Conservation (phyloP, 2,888 invertebrate genomes). For the Amphipyra berbera region DNA sequence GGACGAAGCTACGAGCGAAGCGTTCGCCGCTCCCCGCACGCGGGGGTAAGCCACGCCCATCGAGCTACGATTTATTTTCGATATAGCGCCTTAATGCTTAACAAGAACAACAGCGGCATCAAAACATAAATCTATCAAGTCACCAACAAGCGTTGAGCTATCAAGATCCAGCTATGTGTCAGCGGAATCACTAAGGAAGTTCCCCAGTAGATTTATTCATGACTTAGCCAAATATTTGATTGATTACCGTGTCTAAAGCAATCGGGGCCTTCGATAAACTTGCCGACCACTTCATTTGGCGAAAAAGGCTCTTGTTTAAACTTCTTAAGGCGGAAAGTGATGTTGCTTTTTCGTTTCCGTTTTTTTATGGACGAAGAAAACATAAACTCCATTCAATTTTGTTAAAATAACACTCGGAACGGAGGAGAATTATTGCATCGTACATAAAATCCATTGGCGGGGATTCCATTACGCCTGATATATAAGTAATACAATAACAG, state of each 20-base stretch:
- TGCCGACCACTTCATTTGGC: conserved; percentile 84
- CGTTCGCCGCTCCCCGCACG: too few species aligned
- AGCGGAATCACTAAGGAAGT: conserved; percentile 63
- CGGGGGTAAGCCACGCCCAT: too few species aligned
- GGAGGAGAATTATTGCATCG: conserved; percentile 36
- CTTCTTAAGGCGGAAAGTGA: conserved; percentile 72
- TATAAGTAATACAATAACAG: conserved; percentile 42
- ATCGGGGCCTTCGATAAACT: conserved; percentile 82
- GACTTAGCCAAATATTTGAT: conserved; percentile 87
- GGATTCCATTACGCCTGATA: conserved; percentile 49
- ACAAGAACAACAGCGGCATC: conserved; percentile 40
- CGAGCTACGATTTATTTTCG: too few species aligned
- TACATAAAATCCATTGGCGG: conserved; percentile 32
- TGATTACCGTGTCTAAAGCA: conserved; percentile 85
- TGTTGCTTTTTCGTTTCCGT: conserved; percentile 57
- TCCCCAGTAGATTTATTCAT: conserved; percentile 82
- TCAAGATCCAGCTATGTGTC: conserved; percentile 58
- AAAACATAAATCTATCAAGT: conserved; percentile 50
- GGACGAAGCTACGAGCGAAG: too few species aligned
- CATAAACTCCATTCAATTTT: conserved; percentile 69
- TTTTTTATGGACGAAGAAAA: conserved; percentile 55
- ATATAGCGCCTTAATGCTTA: too few species aligned
- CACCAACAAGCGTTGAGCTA: conserved; percentile 45
- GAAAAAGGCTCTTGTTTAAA: conserved; percentile 82
- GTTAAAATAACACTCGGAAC: conserved; percentile 39